These are phyloP conservation scores for Brevimyrus niger DNA, from an alignment of 2,113 vertebrate species.

Conservation along the genomic window DNA sequence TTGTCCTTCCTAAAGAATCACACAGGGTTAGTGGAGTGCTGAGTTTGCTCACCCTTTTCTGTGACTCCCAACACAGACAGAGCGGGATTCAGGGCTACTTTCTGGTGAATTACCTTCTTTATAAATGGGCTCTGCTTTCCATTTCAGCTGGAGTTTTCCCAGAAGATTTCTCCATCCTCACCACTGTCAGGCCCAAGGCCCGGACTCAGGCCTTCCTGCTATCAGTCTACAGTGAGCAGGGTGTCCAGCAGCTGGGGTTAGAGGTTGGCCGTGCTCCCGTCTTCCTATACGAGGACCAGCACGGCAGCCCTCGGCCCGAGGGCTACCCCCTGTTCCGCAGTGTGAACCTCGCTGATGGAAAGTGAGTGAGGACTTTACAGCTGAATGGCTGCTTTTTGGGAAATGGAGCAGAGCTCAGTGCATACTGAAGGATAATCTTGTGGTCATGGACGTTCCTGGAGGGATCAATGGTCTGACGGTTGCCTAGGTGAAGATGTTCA, in stretches of 20 bases:
- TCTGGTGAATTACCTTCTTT: not conserved
- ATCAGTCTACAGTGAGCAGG: constrained; percentile 84
- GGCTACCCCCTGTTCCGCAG: constrained; percentile 87
- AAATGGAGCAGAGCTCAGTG: not conserved
- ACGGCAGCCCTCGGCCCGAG: constrained; percentile 82
- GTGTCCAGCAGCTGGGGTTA: constrained; percentile 88
- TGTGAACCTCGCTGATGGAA: constrained; percentile 88
- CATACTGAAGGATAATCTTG: not conserved
- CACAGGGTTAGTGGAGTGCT: not conserved
- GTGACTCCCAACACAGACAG: not conserved
- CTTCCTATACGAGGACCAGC: constrained; percentile 92
- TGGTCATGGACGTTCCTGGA: not conserved
- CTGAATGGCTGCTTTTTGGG: not conserved
- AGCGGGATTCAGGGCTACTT: not conserved
- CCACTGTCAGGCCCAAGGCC: constrained; percentile 85
- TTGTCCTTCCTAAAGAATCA: not conserved
- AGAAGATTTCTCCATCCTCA: constrained; percentile 94
- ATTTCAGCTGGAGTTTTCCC: constrained; percentile 77
- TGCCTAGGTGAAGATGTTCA: not conserved
- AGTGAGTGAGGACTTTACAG: constrained; percentile 64
- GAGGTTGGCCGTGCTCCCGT: constrained; percentile 91
- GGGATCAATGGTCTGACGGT: not conserved
- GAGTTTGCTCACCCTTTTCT: not conserved
- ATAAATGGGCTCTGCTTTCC: not conserved
- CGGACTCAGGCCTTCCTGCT: constrained; percentile 90